Base-by-base conservation (phyloP, 2,888 invertebrate genomes). In the Lepetodrilus schrolli region DNA sequence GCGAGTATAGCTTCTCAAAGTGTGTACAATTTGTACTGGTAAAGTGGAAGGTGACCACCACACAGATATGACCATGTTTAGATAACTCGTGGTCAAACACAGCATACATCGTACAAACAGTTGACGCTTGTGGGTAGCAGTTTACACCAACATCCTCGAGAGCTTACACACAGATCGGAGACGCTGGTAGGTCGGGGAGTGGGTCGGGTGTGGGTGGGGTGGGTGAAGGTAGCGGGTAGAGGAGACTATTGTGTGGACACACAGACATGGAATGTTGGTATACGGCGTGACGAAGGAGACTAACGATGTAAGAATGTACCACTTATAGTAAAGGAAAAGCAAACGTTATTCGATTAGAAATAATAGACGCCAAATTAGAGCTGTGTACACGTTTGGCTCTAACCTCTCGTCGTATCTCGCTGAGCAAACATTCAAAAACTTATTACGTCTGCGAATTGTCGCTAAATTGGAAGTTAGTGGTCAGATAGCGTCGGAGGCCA, bases 311-410 rank as follows among this genome's bases (percentile, higher is more conserved):
- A 68, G 68, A 68, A 68, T 68, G 23, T 30, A 30, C 43, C 68
- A 38, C 68, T 68, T 47, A 68, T 23, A 7, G 43, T 26, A n/a
- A 26, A 43, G 43, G 68, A 47, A 68, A 68, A 47, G 68, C 47
- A 68, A 68, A 68, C 47, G 68, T 68, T 68, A 43, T 68, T 68
- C 68, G 68, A 68, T 68, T 68, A 68, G 68, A 68, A 68, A 43
- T 68, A 68, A n/a, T 68, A 23, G 68, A 68, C 68, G 43, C 47
- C 47, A 68, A 68, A 68, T 68, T 37, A 68, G 43, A 68, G 43
- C 26, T 68, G 68, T 68, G 68, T 68, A 68, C 68, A 68, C 47
- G 43, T 21, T 26, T 68, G 47, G 26, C 23, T 68, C 43, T 47
- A 68, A 47, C 38, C 37, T 26, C 68, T 68, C 20, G 47, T 43